These are phyloP conservation scores for Ceratina australensis DNA, from an alignment of 1,140 invertebrate genomes.

Conservation along the genomic window DNA sequence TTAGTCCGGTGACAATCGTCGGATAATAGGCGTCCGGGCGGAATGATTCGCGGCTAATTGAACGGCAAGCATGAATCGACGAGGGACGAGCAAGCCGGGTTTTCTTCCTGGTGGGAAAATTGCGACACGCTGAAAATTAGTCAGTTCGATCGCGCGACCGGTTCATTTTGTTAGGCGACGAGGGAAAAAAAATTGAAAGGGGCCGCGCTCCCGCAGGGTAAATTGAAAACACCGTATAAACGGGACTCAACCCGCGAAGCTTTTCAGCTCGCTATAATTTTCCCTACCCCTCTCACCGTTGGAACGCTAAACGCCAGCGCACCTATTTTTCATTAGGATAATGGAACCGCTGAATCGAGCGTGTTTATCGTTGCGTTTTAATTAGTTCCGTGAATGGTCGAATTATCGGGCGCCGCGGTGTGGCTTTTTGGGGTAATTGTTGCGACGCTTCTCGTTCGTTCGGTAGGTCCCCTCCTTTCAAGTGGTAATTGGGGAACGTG, in stretches of 20 bases:
- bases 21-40: conserved; percentile 25
- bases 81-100: neutral
- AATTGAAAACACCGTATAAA: conserved; percentile 9
- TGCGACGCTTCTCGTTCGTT: neutral
- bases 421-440: neutral
- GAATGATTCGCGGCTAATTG: conserved; percentile 44
- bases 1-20: conserved; percentile 39
- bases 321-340: conserved; percentile 30
- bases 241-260: neutral
- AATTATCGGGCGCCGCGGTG: neutral
- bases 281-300: neutral
- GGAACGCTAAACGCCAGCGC: neutral
- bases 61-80: conserved; percentile 14
- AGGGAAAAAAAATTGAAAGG: conserved; percentile 44
- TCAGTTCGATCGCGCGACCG: conserved; percentile 6
- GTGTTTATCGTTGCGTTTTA: conserved; percentile 23
- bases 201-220: neutral
- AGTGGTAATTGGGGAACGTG: too few relatives aligned
- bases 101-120: conserved; percentile 35
- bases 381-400: neutral
- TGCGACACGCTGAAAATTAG: conserved; percentile 15
- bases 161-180: conserved; percentile 49
- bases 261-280: conserved; percentile 11
- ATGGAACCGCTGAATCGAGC: conserved; percentile 32
- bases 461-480: too few relatives aligned